phyloP scores from a whole-genome alignment of 2,113 vertebrate species.

The Lepidothrix coronata region DNA sequence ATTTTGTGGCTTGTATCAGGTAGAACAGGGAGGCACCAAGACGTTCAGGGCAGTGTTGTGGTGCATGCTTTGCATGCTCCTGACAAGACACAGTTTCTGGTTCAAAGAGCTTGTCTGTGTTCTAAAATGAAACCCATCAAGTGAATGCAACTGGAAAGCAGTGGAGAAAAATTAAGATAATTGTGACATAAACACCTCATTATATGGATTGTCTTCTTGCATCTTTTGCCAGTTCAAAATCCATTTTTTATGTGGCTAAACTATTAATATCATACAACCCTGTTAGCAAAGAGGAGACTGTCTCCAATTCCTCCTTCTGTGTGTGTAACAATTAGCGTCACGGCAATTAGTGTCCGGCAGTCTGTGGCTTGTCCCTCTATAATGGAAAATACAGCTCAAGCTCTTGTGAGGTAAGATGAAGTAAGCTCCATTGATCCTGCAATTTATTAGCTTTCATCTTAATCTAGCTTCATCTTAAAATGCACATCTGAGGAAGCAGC shows the following conservation, averaged over 20 bases:
- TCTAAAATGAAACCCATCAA: background rate
- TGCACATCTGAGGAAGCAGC: background rate
- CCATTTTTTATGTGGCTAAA: background rate
- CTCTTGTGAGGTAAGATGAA: background rate
- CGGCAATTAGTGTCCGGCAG: background rate
- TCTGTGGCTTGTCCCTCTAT: background rate
- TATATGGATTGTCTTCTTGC: background rate
- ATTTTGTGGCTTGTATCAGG: background rate
- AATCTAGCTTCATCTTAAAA: background rate
- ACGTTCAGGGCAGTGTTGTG: background rate
- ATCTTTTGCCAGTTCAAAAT: background rate
- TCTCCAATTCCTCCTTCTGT: background rate
- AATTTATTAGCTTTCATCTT: background rate
- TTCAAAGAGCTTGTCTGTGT: background rate
- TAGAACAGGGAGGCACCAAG: background rate
- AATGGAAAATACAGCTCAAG: background rate
- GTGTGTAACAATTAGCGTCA: background rate
- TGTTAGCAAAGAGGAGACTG: background rate
- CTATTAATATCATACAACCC: background rate
- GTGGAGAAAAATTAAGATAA: background rate
- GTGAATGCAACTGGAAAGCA: background rate
- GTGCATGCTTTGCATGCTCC: background rate
- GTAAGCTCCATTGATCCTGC: background rate
- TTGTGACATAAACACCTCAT: background rate
- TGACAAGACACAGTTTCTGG: background rate